Evolutionary conservation across 2,113 vertebrate species (phyloP).

Genomic region (Sceloporus undulatus): DNA sequence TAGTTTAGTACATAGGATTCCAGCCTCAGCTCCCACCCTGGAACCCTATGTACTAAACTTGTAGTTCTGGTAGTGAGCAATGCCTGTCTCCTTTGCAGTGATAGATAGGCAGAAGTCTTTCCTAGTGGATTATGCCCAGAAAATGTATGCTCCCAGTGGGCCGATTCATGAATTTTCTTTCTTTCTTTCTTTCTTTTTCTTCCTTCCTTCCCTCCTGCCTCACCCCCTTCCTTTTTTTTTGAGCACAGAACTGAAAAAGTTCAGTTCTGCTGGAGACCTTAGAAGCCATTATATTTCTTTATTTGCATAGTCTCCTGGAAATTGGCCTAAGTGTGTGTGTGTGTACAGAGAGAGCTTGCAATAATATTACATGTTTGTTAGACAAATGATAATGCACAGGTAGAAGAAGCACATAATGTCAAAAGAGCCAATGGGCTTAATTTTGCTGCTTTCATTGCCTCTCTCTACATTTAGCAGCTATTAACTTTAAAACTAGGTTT

Average conservation of each 20-base stretch:
- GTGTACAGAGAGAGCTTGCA: neutral
- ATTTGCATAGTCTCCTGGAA: constrained; percentile 50
- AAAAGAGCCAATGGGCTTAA: constrained; percentile 53
- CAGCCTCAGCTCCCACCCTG: too few species aligned
- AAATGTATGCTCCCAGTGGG: neutral
- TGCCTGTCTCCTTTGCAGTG: neutral
- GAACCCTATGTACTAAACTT: neutral
- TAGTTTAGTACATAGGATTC: too few species aligned
- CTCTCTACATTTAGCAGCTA: constrained; percentile 49
- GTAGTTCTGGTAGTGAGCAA: too few species aligned
- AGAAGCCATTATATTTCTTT: constrained; percentile 30
- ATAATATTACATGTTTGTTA: constrained; percentile 60
- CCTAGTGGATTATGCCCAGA: neutral
- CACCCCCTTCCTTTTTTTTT: too few species aligned
- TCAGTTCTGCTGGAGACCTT: constrained; percentile 9
- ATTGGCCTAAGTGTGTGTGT: neutral
- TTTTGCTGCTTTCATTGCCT: constrained; percentile 52
- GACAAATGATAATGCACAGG: constrained; percentile 44
- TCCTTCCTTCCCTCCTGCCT: neutral
- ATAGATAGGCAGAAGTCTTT: neutral
- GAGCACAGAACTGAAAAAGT: constrained; percentile 56
- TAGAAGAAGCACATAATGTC: constrained; percentile 36
- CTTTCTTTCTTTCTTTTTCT: constrained; percentile 30
- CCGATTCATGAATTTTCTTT: constrained; percentile 49
- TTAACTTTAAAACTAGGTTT: constrained; percentile 65